Percentiles rank a stretch among this genome's conserved stretches.
Conservation (phyloP, 2,113 vertebrate genomes). For the Takifugu flavidus region DNA sequence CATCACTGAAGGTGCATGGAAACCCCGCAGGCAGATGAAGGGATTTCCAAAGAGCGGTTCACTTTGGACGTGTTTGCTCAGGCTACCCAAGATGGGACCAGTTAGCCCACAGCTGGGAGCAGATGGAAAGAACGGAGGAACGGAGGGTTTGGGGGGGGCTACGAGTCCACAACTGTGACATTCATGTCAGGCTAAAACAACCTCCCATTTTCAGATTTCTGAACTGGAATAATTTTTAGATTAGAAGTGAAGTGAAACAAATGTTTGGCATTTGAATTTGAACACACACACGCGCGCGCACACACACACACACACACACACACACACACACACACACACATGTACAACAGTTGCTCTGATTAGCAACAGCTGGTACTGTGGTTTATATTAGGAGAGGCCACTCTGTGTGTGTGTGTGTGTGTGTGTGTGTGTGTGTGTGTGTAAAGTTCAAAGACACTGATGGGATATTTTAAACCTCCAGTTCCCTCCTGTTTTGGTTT, state of each 20-base stretch:
- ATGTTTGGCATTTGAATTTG: neutral
- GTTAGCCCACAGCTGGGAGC: constrained; percentile 36
- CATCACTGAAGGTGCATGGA: constrained; percentile 80
- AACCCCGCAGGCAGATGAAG: constrained; percentile 80
- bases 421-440: constrained; percentile 21
- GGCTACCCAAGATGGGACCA: constrained; percentile 76
- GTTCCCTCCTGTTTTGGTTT: constrained; percentile 52
- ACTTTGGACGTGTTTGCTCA: constrained; percentile 88
- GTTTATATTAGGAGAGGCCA: constrained; percentile 49
- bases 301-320: constrained; percentile 13
- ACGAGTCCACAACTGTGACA: constrained; percentile 37
- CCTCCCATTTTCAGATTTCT: neutral
- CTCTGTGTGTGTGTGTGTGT: constrained; percentile 30
- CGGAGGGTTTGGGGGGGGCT: constrained; percentile 36
- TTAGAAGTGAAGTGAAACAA: neutral
- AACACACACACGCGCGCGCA: neutral
- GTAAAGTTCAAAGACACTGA: constrained; percentile 68
- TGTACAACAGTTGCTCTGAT: constrained; percentile 60
- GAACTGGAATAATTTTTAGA: neutral
- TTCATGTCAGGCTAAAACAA: constrained; percentile 10
- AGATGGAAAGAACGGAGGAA: constrained; percentile 37
- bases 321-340: constrained; percentile 15
- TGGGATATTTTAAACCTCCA: constrained; percentile 57
- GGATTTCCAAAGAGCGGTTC: constrained; percentile 90
- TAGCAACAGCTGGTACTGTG: constrained; percentile 70